Conservation (phyloP, 2,888 invertebrate species). For the Caenorhabditis sp. region DNA sequence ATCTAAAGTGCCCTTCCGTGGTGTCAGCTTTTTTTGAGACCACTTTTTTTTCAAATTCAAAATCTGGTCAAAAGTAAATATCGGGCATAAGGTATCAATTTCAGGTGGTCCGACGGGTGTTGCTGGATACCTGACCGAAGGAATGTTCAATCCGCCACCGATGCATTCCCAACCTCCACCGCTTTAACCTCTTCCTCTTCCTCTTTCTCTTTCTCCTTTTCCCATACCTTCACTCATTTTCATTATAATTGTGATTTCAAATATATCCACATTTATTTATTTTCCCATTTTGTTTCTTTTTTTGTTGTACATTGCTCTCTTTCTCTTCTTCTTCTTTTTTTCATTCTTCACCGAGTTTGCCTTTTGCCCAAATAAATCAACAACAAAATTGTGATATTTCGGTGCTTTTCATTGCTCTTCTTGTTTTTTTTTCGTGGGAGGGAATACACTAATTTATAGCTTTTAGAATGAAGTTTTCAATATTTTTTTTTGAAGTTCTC, state of each 20-base stretch:
- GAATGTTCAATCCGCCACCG: constrained; percentile 59
- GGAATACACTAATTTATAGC: not conserved
- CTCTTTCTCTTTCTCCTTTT: constrained; percentile 3
- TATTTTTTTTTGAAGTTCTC: not conserved
- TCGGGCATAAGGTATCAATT: too few species aligned
- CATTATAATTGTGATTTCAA: not conserved
- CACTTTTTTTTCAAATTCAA: too few species aligned
- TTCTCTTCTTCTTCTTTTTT: constrained; percentile 4
- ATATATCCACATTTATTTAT: not conserved
- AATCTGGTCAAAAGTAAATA: too few species aligned
- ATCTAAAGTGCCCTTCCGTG: too few species aligned
- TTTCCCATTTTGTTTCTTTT: constrained; percentile 1
- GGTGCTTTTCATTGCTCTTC: not conserved
- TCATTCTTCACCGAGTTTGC: constrained; percentile 8
- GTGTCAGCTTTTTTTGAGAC: too few species aligned
- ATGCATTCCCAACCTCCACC: constrained; percentile 45
- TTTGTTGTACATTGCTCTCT: constrained; percentile 24
- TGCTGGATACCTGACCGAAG: constrained; percentile 66
- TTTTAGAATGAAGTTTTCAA: constrained; percentile 5
- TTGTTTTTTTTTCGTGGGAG: not conserved
- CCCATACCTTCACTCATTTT: constrained; percentile 10
- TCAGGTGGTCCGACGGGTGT: constrained; percentile 53
- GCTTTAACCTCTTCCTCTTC: constrained; percentile 12
- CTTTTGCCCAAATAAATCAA: constrained; percentile 3
- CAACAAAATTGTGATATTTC: not conserved